Evolutionary conservation across 2,113 vertebrate genomes (phyloP).

Genomic region (Polypterus senegalus): DNA sequence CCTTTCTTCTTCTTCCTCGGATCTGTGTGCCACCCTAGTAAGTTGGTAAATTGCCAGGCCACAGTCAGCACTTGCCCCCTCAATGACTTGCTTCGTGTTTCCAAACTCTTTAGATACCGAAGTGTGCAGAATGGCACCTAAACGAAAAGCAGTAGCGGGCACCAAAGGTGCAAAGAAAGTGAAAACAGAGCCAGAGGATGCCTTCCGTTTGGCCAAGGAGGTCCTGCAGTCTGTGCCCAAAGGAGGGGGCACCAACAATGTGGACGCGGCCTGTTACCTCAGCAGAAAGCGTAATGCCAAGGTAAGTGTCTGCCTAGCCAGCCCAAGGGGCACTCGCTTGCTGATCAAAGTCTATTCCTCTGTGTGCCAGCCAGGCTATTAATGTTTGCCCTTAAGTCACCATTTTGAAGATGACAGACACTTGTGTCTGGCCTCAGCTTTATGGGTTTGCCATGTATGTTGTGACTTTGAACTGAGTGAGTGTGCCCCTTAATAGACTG

Average conservation of each 20-base stretch:
- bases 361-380: too few species aligned
- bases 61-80: neutral
- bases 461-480: neutral
- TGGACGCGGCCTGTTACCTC: constrained; percentile 49
- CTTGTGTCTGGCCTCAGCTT: too few species aligned
- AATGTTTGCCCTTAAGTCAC: too few species aligned
- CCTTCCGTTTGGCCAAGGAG: constrained; percentile 51
- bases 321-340: neutral
- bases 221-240: constrained; percentile 54
- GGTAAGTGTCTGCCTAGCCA: constrained; percentile 31
- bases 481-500: neutral
- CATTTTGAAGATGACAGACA: too few species aligned
- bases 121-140: constrained; percentile 57
- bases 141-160: constrained; percentile 32
- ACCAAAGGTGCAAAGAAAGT: constrained; percentile 44
- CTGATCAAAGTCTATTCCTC: neutral
- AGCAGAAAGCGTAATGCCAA: accelerated
- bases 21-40: neutral
- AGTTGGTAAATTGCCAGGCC: neutral
- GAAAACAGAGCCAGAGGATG: constrained; percentile 44
- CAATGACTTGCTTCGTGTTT: neutral
- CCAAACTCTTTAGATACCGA: neutral
- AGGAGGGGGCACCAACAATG: constrained; percentile 38
- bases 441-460: too few species aligned
- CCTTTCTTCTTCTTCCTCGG: neutral